Evolutionary conservation across 2,888 invertebrate species (phyloP).

Genomic region (Adela reaumurella): DNA sequence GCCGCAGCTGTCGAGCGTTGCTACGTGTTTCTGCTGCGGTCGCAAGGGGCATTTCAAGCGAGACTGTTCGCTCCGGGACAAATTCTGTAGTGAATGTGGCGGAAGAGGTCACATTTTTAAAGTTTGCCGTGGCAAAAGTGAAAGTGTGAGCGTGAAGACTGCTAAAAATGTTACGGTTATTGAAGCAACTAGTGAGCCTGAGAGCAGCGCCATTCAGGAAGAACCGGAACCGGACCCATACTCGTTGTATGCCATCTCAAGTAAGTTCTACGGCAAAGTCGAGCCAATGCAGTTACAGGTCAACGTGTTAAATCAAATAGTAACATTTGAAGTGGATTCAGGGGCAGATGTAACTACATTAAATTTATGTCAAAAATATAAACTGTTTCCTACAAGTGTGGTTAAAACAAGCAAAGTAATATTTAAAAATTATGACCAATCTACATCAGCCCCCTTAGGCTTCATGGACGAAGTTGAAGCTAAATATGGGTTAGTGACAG

Average conservation of each 20-base stretch:
- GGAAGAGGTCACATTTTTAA: slow-evolving; percentile 3
- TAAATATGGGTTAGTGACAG: not conserved
- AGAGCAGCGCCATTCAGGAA: not conserved
- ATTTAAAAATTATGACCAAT: not conserved
- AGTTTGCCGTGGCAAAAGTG: slow-evolving; percentile 1
- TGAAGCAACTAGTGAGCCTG: not conserved
- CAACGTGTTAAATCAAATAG: not conserved
- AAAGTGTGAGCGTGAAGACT: slow-evolving; percentile 1
- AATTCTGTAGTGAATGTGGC: slow-evolving; percentile 9
- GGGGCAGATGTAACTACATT: slow-evolving; percentile 6
- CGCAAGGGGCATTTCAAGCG: slow-evolving; percentile 3
- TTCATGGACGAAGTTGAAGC: not conserved
- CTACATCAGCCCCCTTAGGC: not conserved
- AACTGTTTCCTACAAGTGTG: not conserved
- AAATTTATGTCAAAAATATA: slow-evolving; percentile 3
- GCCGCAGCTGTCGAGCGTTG: not conserved
- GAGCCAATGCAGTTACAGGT: slow-evolving; percentile 2
- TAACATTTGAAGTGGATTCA: slow-evolving; percentile 7
- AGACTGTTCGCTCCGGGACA: slow-evolving; percentile 5
- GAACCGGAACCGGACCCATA: not conserved
- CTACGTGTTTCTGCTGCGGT: slow-evolving; percentile 5
- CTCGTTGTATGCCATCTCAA: not conserved
- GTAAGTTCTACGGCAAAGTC: slow-evolving; percentile 5
- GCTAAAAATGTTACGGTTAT: slow-evolving; percentile 4
- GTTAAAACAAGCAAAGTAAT: slow-evolving; percentile 3